phyloP scores from a whole-genome alignment of 1,140 invertebrate species.

The Drosophila ananassae region DNA sequence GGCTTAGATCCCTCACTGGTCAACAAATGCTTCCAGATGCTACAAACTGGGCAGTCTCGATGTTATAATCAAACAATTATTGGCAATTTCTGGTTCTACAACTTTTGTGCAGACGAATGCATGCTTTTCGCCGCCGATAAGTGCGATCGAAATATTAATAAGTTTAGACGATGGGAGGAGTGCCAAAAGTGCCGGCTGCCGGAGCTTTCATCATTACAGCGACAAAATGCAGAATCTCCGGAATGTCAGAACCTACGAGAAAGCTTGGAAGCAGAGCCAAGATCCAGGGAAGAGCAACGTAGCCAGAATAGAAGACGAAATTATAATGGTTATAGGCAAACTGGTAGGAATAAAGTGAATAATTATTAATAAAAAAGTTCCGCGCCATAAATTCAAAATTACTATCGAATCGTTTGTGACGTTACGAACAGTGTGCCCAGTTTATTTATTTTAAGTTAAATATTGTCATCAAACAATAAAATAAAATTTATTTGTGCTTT shows the following conservation, averaged over 20 bases:
- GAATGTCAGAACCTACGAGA: conserved; percentile 44
- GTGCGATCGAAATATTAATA: conserved; percentile 72
- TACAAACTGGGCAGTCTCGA: conserved; percentile 31
- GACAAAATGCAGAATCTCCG: conserved; percentile 13
- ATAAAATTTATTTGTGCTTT: too few species aligned
- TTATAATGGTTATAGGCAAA: conserved; percentile 12
- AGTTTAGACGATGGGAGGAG: conserved; percentile 62
- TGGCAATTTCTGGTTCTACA: conserved; percentile 77
- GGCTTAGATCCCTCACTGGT: conserved; percentile 24
- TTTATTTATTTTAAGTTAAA: neutral
- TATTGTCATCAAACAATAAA: neutral
- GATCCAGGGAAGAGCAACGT: conserved; percentile 24
- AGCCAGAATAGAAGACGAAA: conserved; percentile 17
- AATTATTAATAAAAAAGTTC: neutral
- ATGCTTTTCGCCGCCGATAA: conserved; percentile 69
- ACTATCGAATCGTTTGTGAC: neutral
- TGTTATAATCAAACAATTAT: conserved; percentile 52
- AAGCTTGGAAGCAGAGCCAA: conserved; percentile 26
- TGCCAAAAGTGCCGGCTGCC: conserved; percentile 56
- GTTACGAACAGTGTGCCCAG: neutral
- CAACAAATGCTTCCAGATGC: conserved; percentile 58
- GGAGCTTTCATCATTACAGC: conserved; percentile 34
- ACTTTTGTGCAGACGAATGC: conserved; percentile 69
- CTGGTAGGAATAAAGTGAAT: conserved; percentile 19
- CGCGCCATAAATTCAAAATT: neutral